Percentiles rank a stretch among this genome's conserved stretches.
Conservation (phyloP, 2,888 invertebrate genomes). For the Slavum lentiscoides region DNA sequence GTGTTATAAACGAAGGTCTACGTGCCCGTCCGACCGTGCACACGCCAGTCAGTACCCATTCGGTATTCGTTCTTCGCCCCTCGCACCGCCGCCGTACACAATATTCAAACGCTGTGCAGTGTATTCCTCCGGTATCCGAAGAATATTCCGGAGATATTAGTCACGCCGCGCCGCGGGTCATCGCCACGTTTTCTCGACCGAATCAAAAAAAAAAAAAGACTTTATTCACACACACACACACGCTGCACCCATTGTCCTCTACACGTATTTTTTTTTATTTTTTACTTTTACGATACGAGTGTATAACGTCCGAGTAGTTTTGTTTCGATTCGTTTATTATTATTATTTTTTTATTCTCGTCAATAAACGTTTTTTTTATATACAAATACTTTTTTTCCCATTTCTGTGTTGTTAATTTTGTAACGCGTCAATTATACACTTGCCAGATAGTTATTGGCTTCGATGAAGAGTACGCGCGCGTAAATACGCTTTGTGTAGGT, state of each 20-base stretch:
- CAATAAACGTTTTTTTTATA: too few relatives aligned
- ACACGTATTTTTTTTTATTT: not conserved
- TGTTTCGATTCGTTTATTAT: too few relatives aligned
- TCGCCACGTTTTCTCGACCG: not conserved
- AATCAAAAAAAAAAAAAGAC: not conserved
- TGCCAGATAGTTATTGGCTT: too few relatives aligned
- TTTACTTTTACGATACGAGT: too few relatives aligned
- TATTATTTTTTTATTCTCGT: too few relatives aligned
- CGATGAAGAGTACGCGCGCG: too few relatives aligned
- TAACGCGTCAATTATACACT: too few relatives aligned
- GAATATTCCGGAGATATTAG: not conserved
- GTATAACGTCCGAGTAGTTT: not conserved
- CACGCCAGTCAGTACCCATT: not conserved
- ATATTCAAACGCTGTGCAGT: not conserved
- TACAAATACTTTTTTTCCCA: too few relatives aligned
- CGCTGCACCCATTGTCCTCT: not conserved
- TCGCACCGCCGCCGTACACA: too few relatives aligned
- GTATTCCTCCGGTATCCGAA: not conserved
- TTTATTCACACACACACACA: not conserved
- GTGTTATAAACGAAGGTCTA: constrained; percentile 46
- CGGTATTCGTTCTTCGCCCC: not conserved
- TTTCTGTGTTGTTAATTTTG: too few relatives aligned
- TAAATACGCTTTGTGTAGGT: too few relatives aligned
- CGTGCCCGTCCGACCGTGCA: constrained; percentile 39
- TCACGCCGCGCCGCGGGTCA: constrained; percentile 3